Conservation (phyloP, 92 coral and sea anemone species). For the Parazoanthus atlanticus region DNA sequence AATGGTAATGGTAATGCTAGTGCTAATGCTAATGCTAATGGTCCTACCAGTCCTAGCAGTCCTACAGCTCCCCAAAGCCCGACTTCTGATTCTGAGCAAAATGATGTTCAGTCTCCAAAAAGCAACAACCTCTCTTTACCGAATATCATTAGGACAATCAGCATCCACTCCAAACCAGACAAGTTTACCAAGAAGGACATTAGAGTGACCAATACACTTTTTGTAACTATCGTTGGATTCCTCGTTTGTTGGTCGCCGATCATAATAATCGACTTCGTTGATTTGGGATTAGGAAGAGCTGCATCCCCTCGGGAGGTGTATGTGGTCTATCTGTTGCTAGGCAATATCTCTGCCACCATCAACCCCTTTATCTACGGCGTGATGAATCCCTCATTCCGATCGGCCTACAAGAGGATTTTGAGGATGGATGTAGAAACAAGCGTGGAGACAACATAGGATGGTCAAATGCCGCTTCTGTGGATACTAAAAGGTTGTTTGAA, state of each 20-base stretch:
- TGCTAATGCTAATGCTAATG: background rate
- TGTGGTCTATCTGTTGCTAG: constrained; percentile 53
- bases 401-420: constrained; percentile 53
- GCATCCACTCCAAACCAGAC: constrained; percentile 11
- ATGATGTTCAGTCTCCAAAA: background rate
- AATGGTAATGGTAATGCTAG: background rate
- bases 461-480: background rate
- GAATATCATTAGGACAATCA: constrained; percentile 23
- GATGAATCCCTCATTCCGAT: constrained; percentile 56
- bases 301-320: constrained; percentile 60
- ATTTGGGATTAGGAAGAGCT: constrained; percentile 46
- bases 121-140: constrained; percentile 13
- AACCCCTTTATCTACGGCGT: constrained; percentile 65
- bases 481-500: background rate
- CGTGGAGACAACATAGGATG: constrained; percentile 21
- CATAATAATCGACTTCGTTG: constrained; percentile 59
- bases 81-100: background rate
- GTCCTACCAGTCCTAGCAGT: background rate
- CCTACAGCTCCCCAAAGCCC: constrained; percentile 15
- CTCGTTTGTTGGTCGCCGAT: constrained; percentile 68
- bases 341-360: constrained; percentile 57
- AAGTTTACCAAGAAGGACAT: constrained; percentile 50
- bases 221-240: constrained; percentile 55
- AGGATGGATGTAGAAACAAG: constrained; percentile 40
- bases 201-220: constrained; percentile 58